phyloP scores from a whole-genome alignment of 1,140 invertebrate species.

The Drosophila subpulchrella region DNA sequence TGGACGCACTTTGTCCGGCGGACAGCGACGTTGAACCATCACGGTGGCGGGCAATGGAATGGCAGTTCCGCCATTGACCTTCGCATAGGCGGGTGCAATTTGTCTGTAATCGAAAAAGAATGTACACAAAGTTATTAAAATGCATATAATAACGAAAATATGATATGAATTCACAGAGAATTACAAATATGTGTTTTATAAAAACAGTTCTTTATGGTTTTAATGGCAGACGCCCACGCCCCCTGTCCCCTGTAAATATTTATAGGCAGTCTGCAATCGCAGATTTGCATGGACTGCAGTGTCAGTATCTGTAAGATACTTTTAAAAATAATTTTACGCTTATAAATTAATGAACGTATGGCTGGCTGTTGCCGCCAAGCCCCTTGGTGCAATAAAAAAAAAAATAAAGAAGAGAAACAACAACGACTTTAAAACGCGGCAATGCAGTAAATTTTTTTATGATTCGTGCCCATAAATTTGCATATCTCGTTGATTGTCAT shows the following conservation, averaged over 20 bases:
- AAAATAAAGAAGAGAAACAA: constrained; percentile 17
- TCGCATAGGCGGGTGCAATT: constrained; percentile 87
- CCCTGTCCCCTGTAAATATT: neutral
- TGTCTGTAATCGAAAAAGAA: constrained; percentile 85
- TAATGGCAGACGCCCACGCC: constrained; percentile 48
- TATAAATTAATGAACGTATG: constrained; percentile 67
- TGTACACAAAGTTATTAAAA: constrained; percentile 22
- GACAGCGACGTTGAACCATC: constrained; percentile 89
- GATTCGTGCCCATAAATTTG: constrained; percentile 56
- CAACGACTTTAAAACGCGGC: constrained; percentile 24
- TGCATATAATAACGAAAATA: constrained; percentile 18
- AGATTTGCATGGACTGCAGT: constrained; percentile 46
- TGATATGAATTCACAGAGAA: constrained; percentile 13
- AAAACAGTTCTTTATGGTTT: constrained; percentile 38
- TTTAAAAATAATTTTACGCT: constrained; percentile 52
- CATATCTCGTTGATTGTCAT: constrained; percentile 45
- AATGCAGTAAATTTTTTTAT: constrained; percentile 37
- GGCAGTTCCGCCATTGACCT: constrained; percentile 87
- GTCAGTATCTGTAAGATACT: constrained; percentile 57
- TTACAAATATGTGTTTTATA: constrained; percentile 19
- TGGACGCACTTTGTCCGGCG: constrained; percentile 90
- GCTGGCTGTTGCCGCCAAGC: constrained; percentile 45
- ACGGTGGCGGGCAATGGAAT: constrained; percentile 91
- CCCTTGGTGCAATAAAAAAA: constrained; percentile 34
- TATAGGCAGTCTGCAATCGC: constrained; percentile 19